phyloP scores from a whole-genome alignment of 2,888 invertebrate species.

The Lamproptera curius region DNA sequence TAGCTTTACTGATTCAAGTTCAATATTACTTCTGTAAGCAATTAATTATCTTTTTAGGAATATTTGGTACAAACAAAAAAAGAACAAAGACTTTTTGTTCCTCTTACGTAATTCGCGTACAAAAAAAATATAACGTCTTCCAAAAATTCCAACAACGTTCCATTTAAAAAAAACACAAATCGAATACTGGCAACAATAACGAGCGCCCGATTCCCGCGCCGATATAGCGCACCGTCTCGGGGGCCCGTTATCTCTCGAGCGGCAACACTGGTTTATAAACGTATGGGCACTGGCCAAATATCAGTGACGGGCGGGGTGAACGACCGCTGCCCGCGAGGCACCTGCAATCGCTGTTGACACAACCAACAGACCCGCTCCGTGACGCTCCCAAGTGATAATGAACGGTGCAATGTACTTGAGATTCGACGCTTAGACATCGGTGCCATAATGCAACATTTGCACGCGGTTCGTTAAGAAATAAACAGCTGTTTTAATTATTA shows the following conservation, averaged over 20 bases:
- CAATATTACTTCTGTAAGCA: too few species aligned
- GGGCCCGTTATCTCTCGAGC: constrained; percentile 53
- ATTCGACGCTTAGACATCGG: constrained; percentile 32
- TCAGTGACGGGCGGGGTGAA: constrained; percentile 63
- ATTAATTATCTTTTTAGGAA: too few species aligned
- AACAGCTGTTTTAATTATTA: too few species aligned
- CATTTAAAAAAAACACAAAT: too few species aligned
- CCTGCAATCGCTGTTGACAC: constrained; percentile 74
- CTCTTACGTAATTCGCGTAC: too few species aligned
- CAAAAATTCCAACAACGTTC: too few species aligned
- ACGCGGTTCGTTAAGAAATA: too few species aligned
- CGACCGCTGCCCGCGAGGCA: constrained; percentile 55
- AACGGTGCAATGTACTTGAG: constrained; percentile 53
- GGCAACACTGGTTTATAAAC: constrained; percentile 31
- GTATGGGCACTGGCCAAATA: constrained; percentile 68
- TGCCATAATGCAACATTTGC: constrained; percentile 8
- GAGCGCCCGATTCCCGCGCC: constrained; percentile 30
- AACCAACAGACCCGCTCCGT: constrained; percentile 48
- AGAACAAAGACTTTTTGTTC: too few species aligned
- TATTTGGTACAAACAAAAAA: too few species aligned
- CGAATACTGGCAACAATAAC: too few species aligned
- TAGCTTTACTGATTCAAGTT: too few species aligned
- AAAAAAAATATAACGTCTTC: too few species aligned
- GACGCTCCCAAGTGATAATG: constrained; percentile 65
- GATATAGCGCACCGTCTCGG: constrained; percentile 30